Evolutionary conservation across 2,797 vertebrate species (phyloP), one percentile per base, ranked within the genome.

Genomic region (Sebastes cheni): DNA sequence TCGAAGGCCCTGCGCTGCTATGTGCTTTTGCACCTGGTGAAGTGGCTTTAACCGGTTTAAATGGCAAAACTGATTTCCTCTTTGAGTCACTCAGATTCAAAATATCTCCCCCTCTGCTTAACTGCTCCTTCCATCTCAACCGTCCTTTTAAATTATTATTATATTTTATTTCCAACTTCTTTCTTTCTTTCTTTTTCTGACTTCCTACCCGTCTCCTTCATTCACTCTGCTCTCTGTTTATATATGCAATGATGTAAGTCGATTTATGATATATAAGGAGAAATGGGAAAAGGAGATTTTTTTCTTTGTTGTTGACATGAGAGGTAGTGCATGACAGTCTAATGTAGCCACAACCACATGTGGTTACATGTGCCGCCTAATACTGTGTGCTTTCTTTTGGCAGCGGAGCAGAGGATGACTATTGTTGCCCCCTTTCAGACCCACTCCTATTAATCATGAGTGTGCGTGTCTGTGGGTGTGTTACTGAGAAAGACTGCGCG

Each of bases 11-110:
- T 4, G 60, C 7, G 36, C 72, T 70, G 77, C 69, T 64, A 11
- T 62, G 77, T 34, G 67, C 77, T 67, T 88, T 88, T 91, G 85
- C 88, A 93, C 82, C 88, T 91, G 84, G 84, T 93, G 80, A 90
- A 90, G 77, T 76, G 76, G 39, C 76, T 86, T 56, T 76, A 83
- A 86, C 80, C 36, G 75, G 66, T 90, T 82, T 67, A 77, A 89
- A 86, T 64, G 67, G 80, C 69, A 65, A 79, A 85, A 72, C 36
- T 58, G 55, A 85, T 86, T 88, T 91, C 68, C 75, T 88, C 42
- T 85, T 75, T 72, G n/a, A 74, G 70, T 80, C 72, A 65, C 75
- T 79, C 67, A 27, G 8, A 82, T 64, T 81, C 23, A 25, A 30
- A 86, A 80, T 30, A 32, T 84, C 23, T 60, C 30, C 8, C 32